Evolutionary conservation across 1,140 invertebrate genomes (phyloP).

Genomic region (Holcopasites calliopsidis): DNA sequence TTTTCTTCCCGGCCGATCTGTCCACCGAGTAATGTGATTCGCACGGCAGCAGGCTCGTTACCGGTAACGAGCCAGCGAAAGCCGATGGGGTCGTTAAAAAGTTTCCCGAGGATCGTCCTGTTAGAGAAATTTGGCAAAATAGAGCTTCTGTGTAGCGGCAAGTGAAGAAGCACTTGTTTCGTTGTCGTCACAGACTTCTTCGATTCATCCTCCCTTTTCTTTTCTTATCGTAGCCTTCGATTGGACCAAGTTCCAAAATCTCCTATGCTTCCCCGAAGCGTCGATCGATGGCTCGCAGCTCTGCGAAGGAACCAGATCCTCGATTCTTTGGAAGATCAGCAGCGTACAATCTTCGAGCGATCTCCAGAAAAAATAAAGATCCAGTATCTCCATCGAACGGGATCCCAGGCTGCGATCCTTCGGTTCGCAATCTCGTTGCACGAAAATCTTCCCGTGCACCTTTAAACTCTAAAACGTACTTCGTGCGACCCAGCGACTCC

Average conservation of each 20-base stretch:
- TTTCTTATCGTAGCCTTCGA: neutral
- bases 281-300: no score
- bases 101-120: neutral
- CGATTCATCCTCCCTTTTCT: neutral
- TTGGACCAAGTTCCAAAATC: neutral
- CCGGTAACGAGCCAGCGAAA: neutral
- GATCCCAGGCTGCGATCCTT: no score
- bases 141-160: slow-evolving; percentile 15
- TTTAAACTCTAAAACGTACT: neutral
- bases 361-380: no score
- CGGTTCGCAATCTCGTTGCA: neutral
- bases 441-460: neutral
- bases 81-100: neutral
- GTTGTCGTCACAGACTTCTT: slow-evolving; percentile 10
- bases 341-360: no score
- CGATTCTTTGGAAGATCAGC: no score
- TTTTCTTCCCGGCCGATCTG: no score
- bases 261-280: no score
- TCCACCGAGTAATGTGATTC: no score
- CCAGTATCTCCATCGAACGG: neutral
- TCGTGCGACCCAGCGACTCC: neutral
- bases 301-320: no score
- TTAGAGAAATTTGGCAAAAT: slow-evolving; percentile 20
- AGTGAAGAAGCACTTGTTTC: slow-evolving; percentile 39
- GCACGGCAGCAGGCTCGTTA: no score